Base-by-base conservation (phyloP, 2,888 invertebrate genomes). In the Myopa tessellatipennis region DNA sequence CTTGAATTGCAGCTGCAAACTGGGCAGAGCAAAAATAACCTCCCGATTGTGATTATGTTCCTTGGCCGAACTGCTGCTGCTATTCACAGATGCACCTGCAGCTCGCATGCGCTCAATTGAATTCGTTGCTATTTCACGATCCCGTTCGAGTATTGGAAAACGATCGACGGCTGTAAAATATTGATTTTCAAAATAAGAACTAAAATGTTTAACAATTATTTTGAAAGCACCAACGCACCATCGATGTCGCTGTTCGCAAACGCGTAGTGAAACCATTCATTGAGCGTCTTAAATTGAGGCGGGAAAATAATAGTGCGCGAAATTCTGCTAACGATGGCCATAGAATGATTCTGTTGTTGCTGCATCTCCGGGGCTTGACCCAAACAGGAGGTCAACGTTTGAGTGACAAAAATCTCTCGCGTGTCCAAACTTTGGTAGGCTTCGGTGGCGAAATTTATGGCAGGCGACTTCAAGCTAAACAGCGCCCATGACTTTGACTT, bases 241-340 rank as follows among this genome's bases (percentile, higher is more conserved):
- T 98, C 98, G 77, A 98, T 95, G 90, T 98, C 98, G 88, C 96
- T 95, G 83, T 95, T 96, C 34, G 96, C 95, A 90, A 98, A 98
- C 0, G 98, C 96, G 89, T 98, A 98, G 84, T 95, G 94, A 91
- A 98, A 98, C 98, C 98, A 98, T 90, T 98, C 98, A 85, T 95
- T 94, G 61, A 98, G 91, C 58, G 95, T 95, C 89, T 97, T 95
- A 90, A 98, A 98, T 90, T 98, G 98, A 50, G 98, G 98, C 80
- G 98, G 98, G 90, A 98, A 98, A 79, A 97, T 93, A 80, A 97
- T 94, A 82, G 95, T 96, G 72, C 98, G 91, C 74, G 97, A 95
- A 85, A 98, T 94, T 86, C 96, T 94, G 87, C 97, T 97, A 76
- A 98, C 97, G 12, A 96, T 97, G 36, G 96, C 98, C 96, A 97